Evolutionary conservation across 2,797 vertebrate genomes (phyloP).

Genomic region (Sebastes goodei): DNA sequence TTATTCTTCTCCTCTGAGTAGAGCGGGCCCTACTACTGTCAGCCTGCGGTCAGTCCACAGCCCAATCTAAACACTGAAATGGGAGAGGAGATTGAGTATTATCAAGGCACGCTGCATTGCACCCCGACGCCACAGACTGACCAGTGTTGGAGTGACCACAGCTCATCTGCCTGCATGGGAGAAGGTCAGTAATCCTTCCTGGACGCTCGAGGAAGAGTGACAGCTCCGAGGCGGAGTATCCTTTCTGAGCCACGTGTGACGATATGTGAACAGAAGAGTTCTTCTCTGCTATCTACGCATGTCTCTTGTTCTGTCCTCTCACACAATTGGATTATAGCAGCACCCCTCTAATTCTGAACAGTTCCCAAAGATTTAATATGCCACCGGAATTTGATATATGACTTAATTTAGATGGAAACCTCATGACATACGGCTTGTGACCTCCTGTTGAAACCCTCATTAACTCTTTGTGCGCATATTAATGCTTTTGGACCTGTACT

Average conservation of each 20-base stretch:
- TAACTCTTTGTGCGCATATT: constrained; percentile 63
- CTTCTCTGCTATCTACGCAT: constrained; percentile 52
- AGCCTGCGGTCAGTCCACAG: constrained; percentile 43
- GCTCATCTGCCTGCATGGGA: constrained; percentile 48
- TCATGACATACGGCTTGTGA: constrained; percentile 83
- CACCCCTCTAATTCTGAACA: constrained; percentile 65
- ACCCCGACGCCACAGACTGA: constrained; percentile 45
- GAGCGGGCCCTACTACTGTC: constrained; percentile 33
- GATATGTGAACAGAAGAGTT: constrained; percentile 53
- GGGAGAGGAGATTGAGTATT: constrained; percentile 58
- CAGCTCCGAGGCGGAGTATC: constrained; percentile 25
- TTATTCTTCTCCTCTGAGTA: constrained; percentile 26
- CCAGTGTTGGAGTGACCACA: constrained; percentile 49
- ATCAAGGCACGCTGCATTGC: constrained; percentile 53
- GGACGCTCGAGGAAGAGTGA: constrained; percentile 34
- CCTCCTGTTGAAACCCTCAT: constrained; percentile 64
- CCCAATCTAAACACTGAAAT: constrained; percentile 60
- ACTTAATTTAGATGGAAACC: constrained; percentile 83
- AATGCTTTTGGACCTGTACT: constrained; percentile 17
- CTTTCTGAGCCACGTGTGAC: constrained; percentile 42
- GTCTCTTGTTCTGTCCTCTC: constrained; percentile 59
- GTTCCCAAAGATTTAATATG: constrained; percentile 83
- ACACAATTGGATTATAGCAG: constrained; percentile 81
- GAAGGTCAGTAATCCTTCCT: constrained; percentile 58
- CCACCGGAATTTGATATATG: constrained; percentile 80